phyloP scores from a whole-genome alignment of 1,140 invertebrate genomes.

The Drosophila pseudoananassae region DNA sequence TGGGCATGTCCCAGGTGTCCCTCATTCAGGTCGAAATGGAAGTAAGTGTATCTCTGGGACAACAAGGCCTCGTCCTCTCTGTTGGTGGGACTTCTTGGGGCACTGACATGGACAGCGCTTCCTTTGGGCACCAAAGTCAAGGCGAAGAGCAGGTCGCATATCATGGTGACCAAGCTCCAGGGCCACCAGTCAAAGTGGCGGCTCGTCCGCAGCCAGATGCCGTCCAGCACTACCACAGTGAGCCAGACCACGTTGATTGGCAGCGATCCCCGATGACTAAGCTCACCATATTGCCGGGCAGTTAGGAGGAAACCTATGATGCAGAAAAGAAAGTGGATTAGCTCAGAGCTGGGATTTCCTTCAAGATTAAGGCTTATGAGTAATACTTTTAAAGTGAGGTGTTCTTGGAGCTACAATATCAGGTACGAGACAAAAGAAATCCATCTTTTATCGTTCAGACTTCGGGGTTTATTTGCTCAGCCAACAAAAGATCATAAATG shows the following conservation, averaged over 20 bases:
- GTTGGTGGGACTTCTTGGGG: not conserved
- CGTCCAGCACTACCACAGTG: constrained; percentile 87
- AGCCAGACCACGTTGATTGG: constrained; percentile 88
- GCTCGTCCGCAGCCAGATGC: constrained; percentile 85
- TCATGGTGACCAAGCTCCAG: constrained; percentile 85
- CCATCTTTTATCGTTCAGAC: not conserved
- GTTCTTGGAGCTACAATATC: not conserved
- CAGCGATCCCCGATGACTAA: constrained; percentile 89
- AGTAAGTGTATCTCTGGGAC: constrained; percentile 74
- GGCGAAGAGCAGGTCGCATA: constrained; percentile 86
- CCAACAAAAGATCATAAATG: not conserved
- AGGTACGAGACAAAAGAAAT: constrained; percentile 1
- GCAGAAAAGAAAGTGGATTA: constrained; percentile 9
- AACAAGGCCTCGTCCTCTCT: constrained; percentile 87
- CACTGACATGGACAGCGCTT: constrained; percentile 45
- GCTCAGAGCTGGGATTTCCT: not conserved
- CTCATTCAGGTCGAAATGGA: constrained; percentile 85
- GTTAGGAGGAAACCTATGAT: constrained; percentile 87
- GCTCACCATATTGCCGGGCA: constrained; percentile 87
- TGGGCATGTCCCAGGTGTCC: constrained; percentile 91
- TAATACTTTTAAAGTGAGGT: not conserved
- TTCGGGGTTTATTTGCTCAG: not conserved
- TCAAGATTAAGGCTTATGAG: not conserved
- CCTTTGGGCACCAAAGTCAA: constrained; percentile 87
- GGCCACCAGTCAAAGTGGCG: constrained; percentile 83